Percentiles rank a stretch among this genome's conserved stretches.
Conservation (phyloP, 2,113 vertebrate species). For the Cricetomys ansorgei region DNA sequence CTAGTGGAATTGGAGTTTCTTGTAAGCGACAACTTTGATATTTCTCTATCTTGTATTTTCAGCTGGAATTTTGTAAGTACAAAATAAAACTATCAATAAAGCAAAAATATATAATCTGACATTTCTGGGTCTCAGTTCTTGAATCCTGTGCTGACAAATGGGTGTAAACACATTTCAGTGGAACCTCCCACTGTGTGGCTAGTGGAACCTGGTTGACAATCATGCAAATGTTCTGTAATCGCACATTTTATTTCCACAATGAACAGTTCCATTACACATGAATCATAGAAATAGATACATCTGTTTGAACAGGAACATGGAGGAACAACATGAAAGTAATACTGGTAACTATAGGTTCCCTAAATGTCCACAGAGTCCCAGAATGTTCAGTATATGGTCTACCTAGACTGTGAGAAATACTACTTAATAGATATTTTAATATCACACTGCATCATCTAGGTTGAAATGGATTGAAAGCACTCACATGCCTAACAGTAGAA, state of each 20-base stretch:
- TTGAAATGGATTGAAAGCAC: neutral
- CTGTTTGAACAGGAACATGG: neutral
- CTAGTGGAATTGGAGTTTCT: neutral
- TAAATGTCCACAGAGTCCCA: neutral
- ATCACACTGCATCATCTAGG: neutral
- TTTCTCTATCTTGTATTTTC: neutral
- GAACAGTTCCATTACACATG: slow-evolving; percentile 46
- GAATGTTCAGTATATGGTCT: accelerated
- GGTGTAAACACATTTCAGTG: slow-evolving; percentile 7
- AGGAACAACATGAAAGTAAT: neutral
- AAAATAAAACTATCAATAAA: neutral
- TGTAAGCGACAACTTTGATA: neutral
- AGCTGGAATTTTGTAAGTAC: neutral
- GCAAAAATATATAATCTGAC: neutral
- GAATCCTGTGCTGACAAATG: neutral
- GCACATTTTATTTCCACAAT: neutral
- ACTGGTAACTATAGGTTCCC: neutral
- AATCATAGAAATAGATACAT: neutral
- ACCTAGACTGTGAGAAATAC: neutral
- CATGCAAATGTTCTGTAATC: neutral
- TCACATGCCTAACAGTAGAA: neutral
- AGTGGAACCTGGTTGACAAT: neutral
- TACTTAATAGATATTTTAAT: neutral
- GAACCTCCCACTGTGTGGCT: neutral
- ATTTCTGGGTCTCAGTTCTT: slow-evolving; percentile 10